A percentile compares a stretch with the other conserved stretches of the same genome.
These are phyloP conservation scores for Hypothenemus hampei DNA, from an alignment of 1,140 invertebrate genomes.

Conservation along the genomic window DNA sequence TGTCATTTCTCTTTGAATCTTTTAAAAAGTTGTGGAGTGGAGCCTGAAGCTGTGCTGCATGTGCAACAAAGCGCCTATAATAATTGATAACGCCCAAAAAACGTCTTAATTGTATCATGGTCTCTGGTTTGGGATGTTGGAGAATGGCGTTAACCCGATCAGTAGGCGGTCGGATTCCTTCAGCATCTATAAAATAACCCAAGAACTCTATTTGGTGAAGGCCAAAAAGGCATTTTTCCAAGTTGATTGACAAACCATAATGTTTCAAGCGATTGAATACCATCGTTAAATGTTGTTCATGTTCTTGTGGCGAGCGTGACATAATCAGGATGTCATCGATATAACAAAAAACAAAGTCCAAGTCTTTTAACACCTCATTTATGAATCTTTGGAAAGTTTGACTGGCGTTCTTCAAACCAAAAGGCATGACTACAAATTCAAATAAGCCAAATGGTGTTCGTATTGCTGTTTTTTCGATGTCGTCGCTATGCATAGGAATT, in stretches of 20 bases:
- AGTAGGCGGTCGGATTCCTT: neutral
- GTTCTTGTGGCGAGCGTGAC: too few relatives aligned
- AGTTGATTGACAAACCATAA: constrained; percentile 16
- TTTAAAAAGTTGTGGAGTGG: neutral
- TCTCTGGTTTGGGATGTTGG: neutral
- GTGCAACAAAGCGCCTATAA: neutral
- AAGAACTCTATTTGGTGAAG: neutral
- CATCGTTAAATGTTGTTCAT: too few relatives aligned
- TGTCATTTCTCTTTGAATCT: neutral
- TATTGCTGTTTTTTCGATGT: neutral
- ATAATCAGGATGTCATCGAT: too few relatives aligned
- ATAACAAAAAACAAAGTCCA: too few relatives aligned
- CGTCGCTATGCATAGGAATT: neutral
- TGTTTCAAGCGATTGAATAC: too few relatives aligned
- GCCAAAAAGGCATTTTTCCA: neutral
- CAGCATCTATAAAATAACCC: neutral
- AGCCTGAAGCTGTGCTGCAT: neutral
- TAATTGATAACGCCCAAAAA: neutral
- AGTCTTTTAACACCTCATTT: constrained; percentile 29
- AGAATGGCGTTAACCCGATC: neutral
- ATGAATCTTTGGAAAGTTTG: neutral
- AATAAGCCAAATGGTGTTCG: neutral
- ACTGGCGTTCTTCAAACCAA: neutral
- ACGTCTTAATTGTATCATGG: neutral
- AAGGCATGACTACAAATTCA: neutral